Percentiles rank a stretch among this genome's conserved stretches.
Conservation (phyloP, 2,797 vertebrate species). For the Rousettus madagascariensis region DNA sequence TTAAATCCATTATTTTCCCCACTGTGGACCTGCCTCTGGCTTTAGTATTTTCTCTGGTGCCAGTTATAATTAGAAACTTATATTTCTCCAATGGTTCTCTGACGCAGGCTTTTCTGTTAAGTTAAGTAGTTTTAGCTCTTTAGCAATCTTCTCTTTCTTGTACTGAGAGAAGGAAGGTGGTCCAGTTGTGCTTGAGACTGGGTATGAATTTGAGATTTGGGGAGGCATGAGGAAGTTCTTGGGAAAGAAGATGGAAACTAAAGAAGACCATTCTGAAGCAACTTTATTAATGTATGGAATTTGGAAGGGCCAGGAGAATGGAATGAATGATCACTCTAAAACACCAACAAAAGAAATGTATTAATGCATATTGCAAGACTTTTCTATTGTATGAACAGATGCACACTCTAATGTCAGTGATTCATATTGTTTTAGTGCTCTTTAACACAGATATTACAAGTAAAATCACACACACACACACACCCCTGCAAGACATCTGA, state of each 20-base stretch:
- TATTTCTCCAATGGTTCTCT: neutral
- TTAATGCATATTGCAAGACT: neutral
- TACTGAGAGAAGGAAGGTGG: neutral
- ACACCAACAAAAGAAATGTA: neutral
- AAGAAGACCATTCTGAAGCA: neutral
- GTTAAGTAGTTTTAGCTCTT: constrained; percentile 42
- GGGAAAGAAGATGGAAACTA: neutral
- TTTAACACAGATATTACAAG: neutral
- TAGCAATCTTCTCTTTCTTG: constrained; percentile 10
- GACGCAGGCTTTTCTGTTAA: constrained; percentile 25
- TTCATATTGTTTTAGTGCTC: neutral
- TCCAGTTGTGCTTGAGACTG: neutral
- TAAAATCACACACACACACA: neutral
- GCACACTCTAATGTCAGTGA: neutral
- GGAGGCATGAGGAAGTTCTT: neutral
- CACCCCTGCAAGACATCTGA: neutral
- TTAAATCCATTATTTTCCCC: neutral
- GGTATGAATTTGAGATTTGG: neutral
- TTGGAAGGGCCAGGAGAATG: neutral
- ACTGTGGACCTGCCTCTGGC: neutral
- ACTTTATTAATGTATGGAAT: neutral
- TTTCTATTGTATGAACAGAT: neutral
- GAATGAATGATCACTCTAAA: neutral
- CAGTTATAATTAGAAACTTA: constrained; percentile 26
- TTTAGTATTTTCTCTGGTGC: neutral